These are phyloP conservation scores for Pelodytes ibericus DNA, from an alignment of 2,797 vertebrate genomes.

Conservation along the genomic window DNA sequence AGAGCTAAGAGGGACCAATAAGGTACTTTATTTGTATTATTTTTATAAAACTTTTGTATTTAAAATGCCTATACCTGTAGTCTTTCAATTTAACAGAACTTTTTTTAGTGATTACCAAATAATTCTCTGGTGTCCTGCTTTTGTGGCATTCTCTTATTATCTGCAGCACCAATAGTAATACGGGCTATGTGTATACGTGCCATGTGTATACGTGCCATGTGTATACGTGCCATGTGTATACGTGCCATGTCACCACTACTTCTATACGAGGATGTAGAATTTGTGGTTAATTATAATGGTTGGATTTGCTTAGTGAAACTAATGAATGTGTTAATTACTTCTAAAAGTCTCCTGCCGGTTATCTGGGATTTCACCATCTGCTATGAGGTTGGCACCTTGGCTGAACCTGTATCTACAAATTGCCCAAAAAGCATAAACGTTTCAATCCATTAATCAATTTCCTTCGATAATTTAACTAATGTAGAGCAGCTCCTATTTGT, in stretches of 20 bases:
- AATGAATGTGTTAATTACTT: not conserved
- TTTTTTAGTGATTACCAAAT: too few species aligned
- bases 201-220: too few species aligned
- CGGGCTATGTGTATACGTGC: too few species aligned
- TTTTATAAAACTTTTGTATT: too few species aligned
- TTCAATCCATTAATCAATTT: conserved; percentile 36
- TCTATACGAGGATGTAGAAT: not conserved
- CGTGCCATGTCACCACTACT: not conserved
- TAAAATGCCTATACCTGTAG: too few species aligned
- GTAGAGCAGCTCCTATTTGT: not conserved
- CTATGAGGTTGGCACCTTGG: conserved; percentile 4
- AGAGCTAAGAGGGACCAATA: too few species aligned
- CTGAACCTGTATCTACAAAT: conserved; percentile 16
- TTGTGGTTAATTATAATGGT: not conserved
- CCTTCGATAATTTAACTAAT: conserved; percentile 31
- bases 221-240: too few species aligned
- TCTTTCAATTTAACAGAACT: too few species aligned
- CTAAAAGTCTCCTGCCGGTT: not conserved
- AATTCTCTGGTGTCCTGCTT: too few species aligned
- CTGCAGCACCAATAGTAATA: too few species aligned
- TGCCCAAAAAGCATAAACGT: conserved; percentile 13
- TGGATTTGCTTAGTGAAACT: not conserved
- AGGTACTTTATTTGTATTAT: too few species aligned
- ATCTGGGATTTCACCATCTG: not conserved
- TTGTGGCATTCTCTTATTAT: too few species aligned